Evolutionary conservation across 2,113 vertebrate genomes (phyloP), one percentile per base, ranked within the genome.

Genomic region (Plecotus auritus): DNA sequence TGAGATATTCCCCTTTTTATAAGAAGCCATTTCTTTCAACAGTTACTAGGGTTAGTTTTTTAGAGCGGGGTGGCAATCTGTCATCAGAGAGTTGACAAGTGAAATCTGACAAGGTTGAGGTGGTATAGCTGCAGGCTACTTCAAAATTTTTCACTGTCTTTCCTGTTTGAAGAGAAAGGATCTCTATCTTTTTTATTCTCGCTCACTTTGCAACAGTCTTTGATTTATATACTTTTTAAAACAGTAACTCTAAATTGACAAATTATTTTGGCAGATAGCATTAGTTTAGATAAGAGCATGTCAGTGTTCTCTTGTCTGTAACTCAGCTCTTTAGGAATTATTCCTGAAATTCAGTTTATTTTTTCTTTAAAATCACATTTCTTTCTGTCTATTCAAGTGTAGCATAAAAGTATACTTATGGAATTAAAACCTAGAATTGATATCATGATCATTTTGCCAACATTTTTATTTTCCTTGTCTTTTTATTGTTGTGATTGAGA

Each of bases 331-430:
- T 97, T 95, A 97, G 96, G 80, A 96, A 91, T 97, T 93, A 97
- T 98, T 98, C 96, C 64, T 97, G 89, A 98, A 98, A 97, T 95
- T 94, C 92, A 97, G 94, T 97, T 91, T 89, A 82, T 95, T 97
- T 97, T 97, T 95, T 97, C 95, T 98, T 98, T 97, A 97, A 97
- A 98, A 96, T 94, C 82, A 73, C 90, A 96, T 98, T 98, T 74
- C 72, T 86, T 96, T 90, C 66, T 98, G 91, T 97, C 87, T 98
- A 74, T 23, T 0, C 82, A 97, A 96, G 74, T 97, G 82, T 88
- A 97, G 66, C 35, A 95, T 96, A 97, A 95, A 97, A 93, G 82
- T 96, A 26, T 85, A 91, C 82, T 94, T 93, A 74, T 74, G 93
- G 95, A 66, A 37, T 98, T 97, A 61, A 93, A 97, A 95, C 97